These are phyloP conservation scores for Taenioides sp. DNA, from an alignment of 2,797 vertebrate genomes.

Conservation along the genomic window DNA sequence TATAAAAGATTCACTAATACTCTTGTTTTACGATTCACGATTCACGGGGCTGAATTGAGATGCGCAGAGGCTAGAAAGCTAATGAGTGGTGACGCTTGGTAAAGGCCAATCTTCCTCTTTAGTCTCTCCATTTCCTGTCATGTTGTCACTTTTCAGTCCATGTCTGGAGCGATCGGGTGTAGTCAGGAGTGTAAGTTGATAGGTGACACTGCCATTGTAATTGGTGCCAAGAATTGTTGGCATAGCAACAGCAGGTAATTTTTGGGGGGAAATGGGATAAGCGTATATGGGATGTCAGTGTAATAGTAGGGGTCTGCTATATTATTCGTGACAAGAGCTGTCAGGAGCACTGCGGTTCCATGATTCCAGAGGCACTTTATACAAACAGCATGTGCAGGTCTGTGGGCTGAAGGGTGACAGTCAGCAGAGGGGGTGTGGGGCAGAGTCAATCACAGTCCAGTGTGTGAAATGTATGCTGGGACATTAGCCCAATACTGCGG, in stretches of 20 bases:
- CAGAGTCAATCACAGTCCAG: conserved; percentile 1
- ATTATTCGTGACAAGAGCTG: conserved; percentile 53
- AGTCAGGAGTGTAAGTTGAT: conserved; percentile 10
- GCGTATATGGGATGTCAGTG: conserved; percentile 39
- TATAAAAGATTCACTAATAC: neutral
- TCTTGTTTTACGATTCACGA: neutral
- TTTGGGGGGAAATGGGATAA: conserved; percentile 35
- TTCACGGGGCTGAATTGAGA: neutral
- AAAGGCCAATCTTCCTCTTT: conserved; percentile 17
- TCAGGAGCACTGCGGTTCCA: conserved; percentile 31
- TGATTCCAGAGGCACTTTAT: conserved; percentile 34
- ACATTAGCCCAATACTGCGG: conserved; percentile 3
- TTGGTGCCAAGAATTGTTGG: conserved; percentile 33
- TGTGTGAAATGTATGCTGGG: conserved; percentile 12
- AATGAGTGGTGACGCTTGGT: conserved; percentile 22
- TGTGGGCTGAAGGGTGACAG: conserved; percentile 23
- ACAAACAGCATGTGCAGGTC: conserved; percentile 24
- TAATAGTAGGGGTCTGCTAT: conserved; percentile 35
- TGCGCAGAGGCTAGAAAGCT: conserved; percentile 22
- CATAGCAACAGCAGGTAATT: conserved; percentile 35
- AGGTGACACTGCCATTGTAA: conserved; percentile 27
- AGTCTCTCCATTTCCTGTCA: neutral
- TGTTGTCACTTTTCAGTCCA: conserved; percentile 7
- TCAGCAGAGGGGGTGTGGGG: neutral
- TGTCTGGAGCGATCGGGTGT: conserved; percentile 11